Conservation (phyloP, 2,888 invertebrate species). For the Abscondita cerata region DNA sequence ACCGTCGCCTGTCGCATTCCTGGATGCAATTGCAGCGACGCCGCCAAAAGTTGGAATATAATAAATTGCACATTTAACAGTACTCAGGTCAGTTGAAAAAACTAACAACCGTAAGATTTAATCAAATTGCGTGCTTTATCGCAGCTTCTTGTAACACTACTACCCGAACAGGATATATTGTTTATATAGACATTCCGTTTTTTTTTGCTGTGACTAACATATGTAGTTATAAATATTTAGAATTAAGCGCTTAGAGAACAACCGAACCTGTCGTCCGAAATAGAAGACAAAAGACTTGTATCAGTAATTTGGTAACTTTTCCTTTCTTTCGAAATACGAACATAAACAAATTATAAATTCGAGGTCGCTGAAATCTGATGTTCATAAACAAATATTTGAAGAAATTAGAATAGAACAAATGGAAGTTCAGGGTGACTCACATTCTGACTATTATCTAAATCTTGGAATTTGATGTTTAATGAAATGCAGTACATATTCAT, state of each 20-base stretch:
- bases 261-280: background rate
- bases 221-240: slow-evolving; percentile 9
- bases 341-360: too few relatives aligned
- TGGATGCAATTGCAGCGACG: slow-evolving; percentile 67
- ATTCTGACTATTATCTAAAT: too few relatives aligned
- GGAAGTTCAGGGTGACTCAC: too few relatives aligned
- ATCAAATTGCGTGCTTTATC: background rate
- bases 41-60: slow-evolving; percentile 65
- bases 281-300: background rate
- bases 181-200: slow-evolving; percentile 5
- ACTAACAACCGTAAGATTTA: background rate
- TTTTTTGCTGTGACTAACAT: slow-evolving; percentile 4
- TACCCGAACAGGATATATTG: slow-evolving; percentile 6
- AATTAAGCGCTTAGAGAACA: background rate
- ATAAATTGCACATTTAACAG: slow-evolving; percentile 69
- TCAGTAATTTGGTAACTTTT: background rate
- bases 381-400: too few relatives aligned
- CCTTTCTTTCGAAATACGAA: too few relatives aligned
- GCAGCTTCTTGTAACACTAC: background rate
- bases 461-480: too few relatives aligned
- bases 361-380: too few relatives aligned
- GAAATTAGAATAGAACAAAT: too few relatives aligned
- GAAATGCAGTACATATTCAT: too few relatives aligned
- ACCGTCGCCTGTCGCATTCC: slow-evolving; percentile 63
- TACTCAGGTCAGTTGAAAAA: slow-evolving; percentile 64